Evolutionary conservation across 2,113 vertebrate species (phyloP).

Genomic region (Chlorodrepanis virens): DNA sequence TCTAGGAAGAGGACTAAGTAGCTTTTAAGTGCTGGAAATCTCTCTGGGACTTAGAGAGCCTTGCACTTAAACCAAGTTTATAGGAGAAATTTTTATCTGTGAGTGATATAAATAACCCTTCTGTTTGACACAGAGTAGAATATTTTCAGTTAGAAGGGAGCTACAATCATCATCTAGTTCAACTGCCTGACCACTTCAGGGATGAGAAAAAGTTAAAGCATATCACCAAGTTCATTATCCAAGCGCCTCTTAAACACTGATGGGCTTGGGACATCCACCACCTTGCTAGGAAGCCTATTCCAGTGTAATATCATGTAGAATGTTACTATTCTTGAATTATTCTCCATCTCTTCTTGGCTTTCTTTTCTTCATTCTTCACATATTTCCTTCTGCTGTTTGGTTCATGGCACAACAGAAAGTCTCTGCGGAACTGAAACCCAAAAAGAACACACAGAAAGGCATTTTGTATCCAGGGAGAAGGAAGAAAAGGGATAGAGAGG

Average conservation of each 20-base stretch:
- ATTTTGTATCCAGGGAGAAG: slow-evolving; percentile 8
- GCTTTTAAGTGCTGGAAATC: background rate
- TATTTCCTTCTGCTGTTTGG: background rate
- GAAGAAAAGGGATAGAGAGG: background rate
- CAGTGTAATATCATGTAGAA: background rate
- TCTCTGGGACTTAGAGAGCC: background rate
- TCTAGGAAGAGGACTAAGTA: background rate
- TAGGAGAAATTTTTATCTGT: background rate
- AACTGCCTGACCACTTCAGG: background rate
- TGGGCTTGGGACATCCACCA: background rate
- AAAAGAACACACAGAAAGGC: background rate
- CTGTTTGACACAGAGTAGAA: background rate
- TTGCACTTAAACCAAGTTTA: background rate
- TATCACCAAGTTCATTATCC: background rate
- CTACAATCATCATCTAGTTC: no score
- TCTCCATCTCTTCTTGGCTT: background rate
- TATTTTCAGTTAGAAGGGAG: background rate
- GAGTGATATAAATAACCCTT: background rate
- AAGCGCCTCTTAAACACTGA: background rate
- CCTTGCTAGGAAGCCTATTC: background rate
- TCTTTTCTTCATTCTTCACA: background rate
- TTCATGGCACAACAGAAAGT: background rate
- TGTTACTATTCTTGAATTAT: background rate
- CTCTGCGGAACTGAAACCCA: background rate
- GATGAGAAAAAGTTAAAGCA: background rate